Evolutionary conservation across 2,888 invertebrate species (phyloP), one percentile per base, ranked within the genome.

Genomic region (Rhamphomyia laevipes): DNA sequence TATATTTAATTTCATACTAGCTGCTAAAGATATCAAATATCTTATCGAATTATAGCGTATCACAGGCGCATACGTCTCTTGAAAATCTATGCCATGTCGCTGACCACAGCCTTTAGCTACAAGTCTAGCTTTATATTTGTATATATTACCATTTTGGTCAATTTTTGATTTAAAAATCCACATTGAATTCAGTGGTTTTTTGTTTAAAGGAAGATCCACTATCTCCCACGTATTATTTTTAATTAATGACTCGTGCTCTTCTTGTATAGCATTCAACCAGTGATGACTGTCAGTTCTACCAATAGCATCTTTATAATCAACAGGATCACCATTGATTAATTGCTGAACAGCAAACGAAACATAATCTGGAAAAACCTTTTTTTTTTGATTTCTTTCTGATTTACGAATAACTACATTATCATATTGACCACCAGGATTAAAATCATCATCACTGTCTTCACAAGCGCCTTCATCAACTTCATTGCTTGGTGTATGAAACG

Each of bases 231-330:
- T 47, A 15, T 50, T 35, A 35, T 49, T 49, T 30, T 47, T 16
- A 10, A 40, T 33, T 18, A 50, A 37, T 9, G 51, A 37, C 2
- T 49, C 43, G 7, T 38, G 31, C 15, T 49, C 51, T 27, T 45
- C 45, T 16, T 42, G 23, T 45, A 47, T 47, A 23, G 49, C 49
- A 27, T 50, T 45, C 35, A 42, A 33, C 51, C 49, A 45, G n/a
- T 42, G 23, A 12, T 27, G 45, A 9, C 53, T 44, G 35, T 47
- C 35, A 13, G 47, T 13, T n/a, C 43, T 27, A 23, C 15, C 37
- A 44, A 51, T 35, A n/a, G 50, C 50, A 48, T 55, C 50, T 45
- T 55, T 43, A 33, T 51, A 15, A 13, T 48, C 52, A 12, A 23
- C 38, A 5, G 54, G 52, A 50, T 53, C 51, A 9, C 15, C 21